Percentiles rank a stretch among this genome's conserved stretches.
These are phyloP conservation scores for Cryptoprocta ferox DNA, from an alignment of 2,797 vertebrate species.

Conservation along the genomic window DNA sequence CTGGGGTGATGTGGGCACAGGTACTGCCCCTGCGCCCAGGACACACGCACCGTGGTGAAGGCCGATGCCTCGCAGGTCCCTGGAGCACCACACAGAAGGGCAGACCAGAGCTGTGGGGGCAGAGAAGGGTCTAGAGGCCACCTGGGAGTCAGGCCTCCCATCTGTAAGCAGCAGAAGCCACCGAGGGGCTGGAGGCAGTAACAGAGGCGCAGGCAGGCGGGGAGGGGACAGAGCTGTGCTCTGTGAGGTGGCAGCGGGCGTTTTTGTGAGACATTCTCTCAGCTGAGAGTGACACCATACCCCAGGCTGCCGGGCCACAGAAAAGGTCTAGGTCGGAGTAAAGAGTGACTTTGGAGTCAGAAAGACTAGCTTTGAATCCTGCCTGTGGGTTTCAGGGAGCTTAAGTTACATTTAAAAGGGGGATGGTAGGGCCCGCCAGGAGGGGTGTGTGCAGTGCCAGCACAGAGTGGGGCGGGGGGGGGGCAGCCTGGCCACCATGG, in stretches of 20 bases:
- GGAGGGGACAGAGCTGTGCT: not conserved
- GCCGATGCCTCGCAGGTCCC: rapidly evolving
- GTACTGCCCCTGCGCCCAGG: not conserved
- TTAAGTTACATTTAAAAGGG: not conserved
- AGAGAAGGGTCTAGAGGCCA: not conserved
- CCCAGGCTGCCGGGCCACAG: not conserved
- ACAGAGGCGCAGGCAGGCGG: rapidly evolving
- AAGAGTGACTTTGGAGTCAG: not conserved
- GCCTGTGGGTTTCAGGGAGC: no score
- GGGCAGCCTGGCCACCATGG: rapidly evolving
- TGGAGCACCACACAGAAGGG: not conserved
- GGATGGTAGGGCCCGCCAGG: not conserved
- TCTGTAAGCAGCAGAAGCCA: not conserved
- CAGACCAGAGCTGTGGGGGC: not conserved
- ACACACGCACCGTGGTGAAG: no score
- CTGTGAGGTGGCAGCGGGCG: not conserved
- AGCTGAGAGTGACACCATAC: rapidly evolving
- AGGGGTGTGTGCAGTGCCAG: rapidly evolving
- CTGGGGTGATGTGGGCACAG: no score
- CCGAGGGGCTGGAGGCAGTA: not conserved
- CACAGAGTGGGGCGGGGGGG: not conserved
- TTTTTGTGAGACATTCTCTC: rapidly evolving
- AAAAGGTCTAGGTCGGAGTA: not conserved
- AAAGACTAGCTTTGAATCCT: not conserved
- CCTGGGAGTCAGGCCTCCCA: not conserved